Percentiles rank a stretch among this genome's conserved stretches.
These are phyloP conservation scores for Spermophilus dauricus DNA, from an alignment of 2,113 vertebrate species.

Conservation along the genomic window DNA sequence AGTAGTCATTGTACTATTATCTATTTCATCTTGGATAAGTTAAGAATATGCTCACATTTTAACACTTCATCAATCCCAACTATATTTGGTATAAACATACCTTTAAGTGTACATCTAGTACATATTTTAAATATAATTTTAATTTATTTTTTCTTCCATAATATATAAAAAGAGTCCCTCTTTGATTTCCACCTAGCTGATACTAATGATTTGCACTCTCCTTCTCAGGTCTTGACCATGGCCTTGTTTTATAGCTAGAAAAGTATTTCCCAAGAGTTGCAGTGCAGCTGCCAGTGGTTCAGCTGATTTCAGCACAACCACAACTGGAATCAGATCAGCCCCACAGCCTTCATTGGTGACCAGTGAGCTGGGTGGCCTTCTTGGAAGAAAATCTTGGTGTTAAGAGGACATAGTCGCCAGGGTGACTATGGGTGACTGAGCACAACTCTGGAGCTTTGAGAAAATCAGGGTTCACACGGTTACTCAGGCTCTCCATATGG, in stretches of 20 bases:
- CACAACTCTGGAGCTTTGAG: not conserved
- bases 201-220: not conserved
- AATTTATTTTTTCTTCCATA: constrained; percentile 37
- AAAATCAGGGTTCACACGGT: not conserved
- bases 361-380: not conserved
- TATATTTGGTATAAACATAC: constrained; percentile 6
- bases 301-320: not conserved
- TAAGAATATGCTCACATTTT: constrained; percentile 16
- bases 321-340: not conserved
- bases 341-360: not conserved
- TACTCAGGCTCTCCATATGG: constrained; percentile 56
- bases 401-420: not conserved
- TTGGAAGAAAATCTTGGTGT: not conserved
- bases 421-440: not conserved
- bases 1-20: too few relatives aligned
- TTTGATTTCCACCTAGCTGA: not conserved
- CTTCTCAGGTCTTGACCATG: not conserved
- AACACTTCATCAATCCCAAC: constrained; percentile 10
- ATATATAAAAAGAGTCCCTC: not conserved
- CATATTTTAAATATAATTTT: constrained; percentile 58
- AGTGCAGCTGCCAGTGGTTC: not conserved
- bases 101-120: constrained; percentile 17
- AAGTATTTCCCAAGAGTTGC: constrained; percentile 19
- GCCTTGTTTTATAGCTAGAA: constrained; percentile 49
- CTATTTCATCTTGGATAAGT: too few relatives aligned